Conservation (phyloP, 2,797 vertebrate species). For the Pyrocephalus nanus region DNA sequence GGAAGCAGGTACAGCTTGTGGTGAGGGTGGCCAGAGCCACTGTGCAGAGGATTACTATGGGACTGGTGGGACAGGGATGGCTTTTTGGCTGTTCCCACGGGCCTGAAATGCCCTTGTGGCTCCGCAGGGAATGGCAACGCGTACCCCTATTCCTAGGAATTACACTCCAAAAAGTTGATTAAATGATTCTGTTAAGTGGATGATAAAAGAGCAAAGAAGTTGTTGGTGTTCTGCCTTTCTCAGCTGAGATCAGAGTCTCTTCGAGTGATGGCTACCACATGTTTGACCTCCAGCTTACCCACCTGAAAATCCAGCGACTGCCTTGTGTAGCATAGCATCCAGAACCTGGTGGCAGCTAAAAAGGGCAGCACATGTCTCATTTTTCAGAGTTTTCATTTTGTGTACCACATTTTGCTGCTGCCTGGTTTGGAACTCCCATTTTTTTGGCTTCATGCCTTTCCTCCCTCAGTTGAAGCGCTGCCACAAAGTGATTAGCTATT, state of each 20-base stretch:
- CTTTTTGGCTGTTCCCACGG: neutral
- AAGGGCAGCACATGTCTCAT: neutral
- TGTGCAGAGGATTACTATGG: fast-evolving
- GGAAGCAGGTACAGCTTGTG: neutral
- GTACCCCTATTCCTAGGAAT: neutral
- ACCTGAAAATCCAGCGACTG: fast-evolving
- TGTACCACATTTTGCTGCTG: neutral
- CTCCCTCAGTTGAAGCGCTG: neutral
- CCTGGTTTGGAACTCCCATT: neutral
- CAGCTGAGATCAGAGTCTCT: neutral
- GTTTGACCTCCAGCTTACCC: neutral
- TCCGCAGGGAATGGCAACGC: fast-evolving
- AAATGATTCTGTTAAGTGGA: neutral
- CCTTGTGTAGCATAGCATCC: neutral
- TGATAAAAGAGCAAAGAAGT: neutral
- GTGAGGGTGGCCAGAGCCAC: fast-evolving
- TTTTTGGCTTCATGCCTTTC: neutral
- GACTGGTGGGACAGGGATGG: fast-evolving
- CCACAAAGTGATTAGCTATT: neutral
- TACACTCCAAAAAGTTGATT: neutral
- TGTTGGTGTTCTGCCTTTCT: neutral
- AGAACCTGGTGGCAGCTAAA: neutral
- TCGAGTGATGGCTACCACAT: neutral
- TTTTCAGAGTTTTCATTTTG: neutral
- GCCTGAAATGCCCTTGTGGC: neutral